Evolutionary conservation across 2,113 vertebrate genomes (phyloP).

Genomic region (Vidua chalybeata): DNA sequence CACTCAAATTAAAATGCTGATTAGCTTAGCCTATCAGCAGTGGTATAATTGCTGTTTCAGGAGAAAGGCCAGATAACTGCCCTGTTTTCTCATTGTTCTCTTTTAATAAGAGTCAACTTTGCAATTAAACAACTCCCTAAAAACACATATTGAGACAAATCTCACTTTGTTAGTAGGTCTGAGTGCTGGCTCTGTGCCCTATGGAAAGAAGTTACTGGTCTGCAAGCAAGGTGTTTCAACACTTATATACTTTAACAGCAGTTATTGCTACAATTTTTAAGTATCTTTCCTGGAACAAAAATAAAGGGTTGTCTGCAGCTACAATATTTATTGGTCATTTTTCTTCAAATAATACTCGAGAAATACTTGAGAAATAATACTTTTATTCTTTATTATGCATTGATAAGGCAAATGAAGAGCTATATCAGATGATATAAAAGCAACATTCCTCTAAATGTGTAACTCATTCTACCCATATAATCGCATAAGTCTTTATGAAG

Average conservation of each 20-base stretch:
- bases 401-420: not conserved
- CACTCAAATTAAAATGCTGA: not conserved
- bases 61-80: conserved; percentile 1
- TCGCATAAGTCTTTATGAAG: fast-evolving
- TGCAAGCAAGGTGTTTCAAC: not conserved
- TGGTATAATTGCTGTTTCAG: not conserved
- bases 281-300: not conserved
- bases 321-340: not conserved
- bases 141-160: not conserved
- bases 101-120: not conserved
- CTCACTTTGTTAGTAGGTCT: not conserved
- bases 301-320: not conserved
- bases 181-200: not conserved
- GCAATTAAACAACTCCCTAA: conserved; percentile 23
- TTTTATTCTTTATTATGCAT: not conserved
- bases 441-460: not conserved
- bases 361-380: not conserved
- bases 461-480: not conserved
- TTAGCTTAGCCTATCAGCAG: not conserved
- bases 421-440: not conserved
- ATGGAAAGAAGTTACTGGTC: not conserved
- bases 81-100: not conserved
- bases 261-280: not conserved
- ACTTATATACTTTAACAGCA: not conserved
- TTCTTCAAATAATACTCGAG: not conserved